Conservation (phyloP, 1,140 invertebrate genomes). For the Ceratoteleas bidentatus region DNA sequence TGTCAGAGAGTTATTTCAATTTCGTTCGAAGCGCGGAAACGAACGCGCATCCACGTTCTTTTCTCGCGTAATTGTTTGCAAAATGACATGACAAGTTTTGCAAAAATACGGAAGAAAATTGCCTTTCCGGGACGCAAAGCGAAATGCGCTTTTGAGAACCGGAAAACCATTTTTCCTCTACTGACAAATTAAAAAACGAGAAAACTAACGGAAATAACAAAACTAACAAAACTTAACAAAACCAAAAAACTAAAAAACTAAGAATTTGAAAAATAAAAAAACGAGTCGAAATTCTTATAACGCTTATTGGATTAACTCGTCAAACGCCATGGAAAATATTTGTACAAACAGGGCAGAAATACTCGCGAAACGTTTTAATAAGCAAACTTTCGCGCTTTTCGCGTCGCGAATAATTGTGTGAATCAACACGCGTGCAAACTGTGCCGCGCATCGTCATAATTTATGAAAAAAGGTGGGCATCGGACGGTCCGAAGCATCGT, state of each 20-base stretch:
- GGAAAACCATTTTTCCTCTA: too few relatives aligned
- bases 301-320: constrained; percentile 7
- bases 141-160: too few relatives aligned
- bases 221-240: too few relatives aligned
- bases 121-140: too few relatives aligned
- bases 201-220: not conserved
- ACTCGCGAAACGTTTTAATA: constrained; percentile 12
- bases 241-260: too few relatives aligned
- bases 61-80: too few relatives aligned
- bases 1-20: too few relatives aligned
- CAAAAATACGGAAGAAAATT: too few relatives aligned
- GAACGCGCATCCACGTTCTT: too few relatives aligned
- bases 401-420: constrained; percentile 17
- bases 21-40: too few relatives aligned
- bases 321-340: constrained; percentile 17
- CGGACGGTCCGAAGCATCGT: constrained; percentile 23
- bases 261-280: not conserved
- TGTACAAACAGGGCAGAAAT: not conserved
- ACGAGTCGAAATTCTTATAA: not conserved
- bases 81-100: too few relatives aligned
- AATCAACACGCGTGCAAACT: constrained; percentile 1
- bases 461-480: constrained; percentile 1
- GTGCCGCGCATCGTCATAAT: not conserved
- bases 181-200: too few relatives aligned
- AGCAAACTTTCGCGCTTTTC: constrained; percentile 20